These are phyloP conservation scores for Lynx canadensis DNA, from an alignment of 2,113 vertebrate species.

Conservation along the genomic window DNA sequence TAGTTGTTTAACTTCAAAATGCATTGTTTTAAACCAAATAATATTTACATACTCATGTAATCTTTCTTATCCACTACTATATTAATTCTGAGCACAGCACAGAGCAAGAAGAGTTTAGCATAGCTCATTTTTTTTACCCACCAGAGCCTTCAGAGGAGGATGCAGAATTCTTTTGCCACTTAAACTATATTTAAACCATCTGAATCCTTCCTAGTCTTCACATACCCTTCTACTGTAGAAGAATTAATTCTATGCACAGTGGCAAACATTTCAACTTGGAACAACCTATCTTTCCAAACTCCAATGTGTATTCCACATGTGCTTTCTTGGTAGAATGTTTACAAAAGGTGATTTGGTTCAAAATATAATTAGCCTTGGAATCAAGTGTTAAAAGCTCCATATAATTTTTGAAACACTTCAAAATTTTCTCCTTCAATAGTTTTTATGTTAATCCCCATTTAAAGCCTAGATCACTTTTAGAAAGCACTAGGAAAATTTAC, in stretches of 20 bases:
- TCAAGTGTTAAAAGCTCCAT: slow-evolving; percentile 11
- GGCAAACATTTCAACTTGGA: slow-evolving; percentile 28
- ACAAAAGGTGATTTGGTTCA: slow-evolving; percentile 24
- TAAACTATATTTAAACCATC: not conserved
- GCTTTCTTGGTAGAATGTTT: slow-evolving; percentile 28
- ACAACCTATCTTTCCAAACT: slow-evolving; percentile 9
- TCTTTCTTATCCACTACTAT: not conserved
- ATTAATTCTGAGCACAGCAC: slow-evolving; percentile 17
- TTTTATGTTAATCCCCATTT: slow-evolving; percentile 42
- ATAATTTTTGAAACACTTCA: slow-evolving; percentile 34
- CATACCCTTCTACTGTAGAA: not conserved
- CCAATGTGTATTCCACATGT: not conserved
- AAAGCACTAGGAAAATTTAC: slow-evolving; percentile 42
- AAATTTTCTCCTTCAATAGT: slow-evolving; percentile 26
- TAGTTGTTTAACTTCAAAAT: not conserved
- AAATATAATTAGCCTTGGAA: slow-evolving; percentile 46
- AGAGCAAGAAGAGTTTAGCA: not conserved
- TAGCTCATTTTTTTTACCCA: slow-evolving; percentile 1
- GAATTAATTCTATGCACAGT: not conserved
- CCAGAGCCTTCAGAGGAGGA: not conserved
- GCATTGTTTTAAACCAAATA: slow-evolving; percentile 27
- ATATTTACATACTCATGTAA: not conserved
- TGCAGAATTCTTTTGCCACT: not conserved
- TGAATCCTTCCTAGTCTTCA: slow-evolving; percentile 11
- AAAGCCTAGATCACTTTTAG: slow-evolving; percentile 40